Conservation (phyloP, 2,888 invertebrate species). For the Lithosia quadra region DNA sequence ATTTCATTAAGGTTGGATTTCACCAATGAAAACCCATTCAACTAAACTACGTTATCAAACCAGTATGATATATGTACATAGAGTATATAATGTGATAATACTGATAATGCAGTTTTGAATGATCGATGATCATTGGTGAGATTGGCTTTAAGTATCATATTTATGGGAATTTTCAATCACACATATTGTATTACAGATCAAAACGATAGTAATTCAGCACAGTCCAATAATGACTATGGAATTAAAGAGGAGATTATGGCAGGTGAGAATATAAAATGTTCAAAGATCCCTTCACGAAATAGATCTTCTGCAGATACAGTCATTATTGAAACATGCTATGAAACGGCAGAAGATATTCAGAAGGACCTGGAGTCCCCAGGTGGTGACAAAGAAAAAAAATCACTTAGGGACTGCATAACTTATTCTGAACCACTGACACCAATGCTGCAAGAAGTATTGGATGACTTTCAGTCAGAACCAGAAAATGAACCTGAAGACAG, state of each 20-base stretch:
- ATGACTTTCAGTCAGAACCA: constrained; percentile 74
- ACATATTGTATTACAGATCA: constrained; percentile 54
- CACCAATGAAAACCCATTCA: not conserved
- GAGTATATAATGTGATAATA: not conserved
- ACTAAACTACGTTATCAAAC: not conserved
- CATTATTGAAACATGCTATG: constrained; percentile 69
- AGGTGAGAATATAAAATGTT: constrained; percentile 74
- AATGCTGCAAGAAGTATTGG: constrained; percentile 69
- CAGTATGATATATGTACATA: not conserved
- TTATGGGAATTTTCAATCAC: constrained; percentile 13
- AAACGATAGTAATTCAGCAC: constrained; percentile 52
- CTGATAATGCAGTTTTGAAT: not conserved
- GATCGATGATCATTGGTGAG: not conserved
- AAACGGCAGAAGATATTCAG: constrained; percentile 69
- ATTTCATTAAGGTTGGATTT: not conserved
- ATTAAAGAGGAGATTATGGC: constrained; percentile 59
- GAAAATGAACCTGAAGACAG: constrained; percentile 68
- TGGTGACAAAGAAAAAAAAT: constrained; percentile 40
- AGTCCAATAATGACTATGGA: constrained; percentile 56
- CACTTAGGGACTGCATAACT: constrained; percentile 69
- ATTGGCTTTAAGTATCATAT: not conserved
- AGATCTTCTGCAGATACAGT: constrained; percentile 79
- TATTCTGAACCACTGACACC: constrained; percentile 74
- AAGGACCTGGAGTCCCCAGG: constrained; percentile 61
- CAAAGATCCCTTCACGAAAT: constrained; percentile 62